Evolutionary conservation across 1,140 invertebrate genomes (phyloP).

Genomic region (Lepidostoma basale): DNA sequence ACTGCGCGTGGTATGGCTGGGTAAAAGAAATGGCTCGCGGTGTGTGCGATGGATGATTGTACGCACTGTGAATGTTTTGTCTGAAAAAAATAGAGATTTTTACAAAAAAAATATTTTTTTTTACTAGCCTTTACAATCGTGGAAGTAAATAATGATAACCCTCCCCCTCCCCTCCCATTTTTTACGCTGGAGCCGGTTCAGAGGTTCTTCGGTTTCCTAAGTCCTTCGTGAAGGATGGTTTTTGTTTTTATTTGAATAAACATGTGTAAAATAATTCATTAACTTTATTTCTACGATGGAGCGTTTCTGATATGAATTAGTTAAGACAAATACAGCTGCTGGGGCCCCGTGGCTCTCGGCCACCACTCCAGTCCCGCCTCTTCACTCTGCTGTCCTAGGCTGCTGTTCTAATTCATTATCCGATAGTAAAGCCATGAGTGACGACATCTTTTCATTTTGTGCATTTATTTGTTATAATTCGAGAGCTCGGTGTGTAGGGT

Average conservation of each 20-base stretch:
- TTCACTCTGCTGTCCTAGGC: no score
- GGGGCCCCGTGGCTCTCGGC: no score
- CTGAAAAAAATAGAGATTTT: constrained; percentile 33
- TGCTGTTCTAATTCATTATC: no score
- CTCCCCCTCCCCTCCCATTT: neutral
- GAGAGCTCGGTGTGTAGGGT: neutral
- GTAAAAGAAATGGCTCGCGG: constrained; percentile 32
- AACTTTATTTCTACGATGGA: constrained; percentile 26
- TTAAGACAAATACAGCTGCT: no score
- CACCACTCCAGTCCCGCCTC: no score
- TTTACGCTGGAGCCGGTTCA: constrained; percentile 3
- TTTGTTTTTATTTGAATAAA: constrained; percentile 29
- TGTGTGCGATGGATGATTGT: constrained; percentile 37
- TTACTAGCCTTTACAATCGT: constrained; percentile 34
- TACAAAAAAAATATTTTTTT: constrained; percentile 36
- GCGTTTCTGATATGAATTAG: constrained; percentile 36
- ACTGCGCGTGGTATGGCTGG: constrained; percentile 38
- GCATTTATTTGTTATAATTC: no score
- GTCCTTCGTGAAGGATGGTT: constrained; percentile 24
- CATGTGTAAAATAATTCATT: constrained; percentile 20
- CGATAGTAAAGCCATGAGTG: no score
- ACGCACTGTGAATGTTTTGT: constrained; percentile 39
- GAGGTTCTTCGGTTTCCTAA: neutral
- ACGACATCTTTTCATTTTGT: no score
- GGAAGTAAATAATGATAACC: constrained; percentile 18